Percentiles rank a stretch among this genome's conserved stretches.
Conservation (phyloP, 1,140 invertebrate genomes). For the Panagrolaimus sp. region DNA sequence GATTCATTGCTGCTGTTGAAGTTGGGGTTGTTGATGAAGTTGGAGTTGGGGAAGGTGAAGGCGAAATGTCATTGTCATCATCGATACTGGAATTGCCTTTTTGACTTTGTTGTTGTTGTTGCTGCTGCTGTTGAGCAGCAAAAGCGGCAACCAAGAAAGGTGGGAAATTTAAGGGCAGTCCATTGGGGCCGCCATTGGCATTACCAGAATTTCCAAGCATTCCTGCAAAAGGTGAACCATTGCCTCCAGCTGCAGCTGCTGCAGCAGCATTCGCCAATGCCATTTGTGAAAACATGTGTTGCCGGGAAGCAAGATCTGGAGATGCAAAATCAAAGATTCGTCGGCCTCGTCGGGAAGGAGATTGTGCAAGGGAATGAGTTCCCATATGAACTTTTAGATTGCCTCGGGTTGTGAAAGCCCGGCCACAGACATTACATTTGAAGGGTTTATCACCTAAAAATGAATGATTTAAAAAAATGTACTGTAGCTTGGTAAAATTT, state of each 20-base stretch:
- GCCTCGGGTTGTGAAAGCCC: slow-evolving; percentile 91
- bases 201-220: neutral
- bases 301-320: neutral
- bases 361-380: slow-evolving; percentile 40
- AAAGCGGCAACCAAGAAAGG: slow-evolving; percentile 9
- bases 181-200: too few species aligned
- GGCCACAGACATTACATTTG: slow-evolving; percentile 85
- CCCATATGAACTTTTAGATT: slow-evolving; percentile 79
- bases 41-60: too few species aligned
- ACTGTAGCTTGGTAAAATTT: neutral
- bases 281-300: slow-evolving; percentile 9
- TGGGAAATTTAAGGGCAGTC: neutral
- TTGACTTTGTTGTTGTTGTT: neutral
- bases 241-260: slow-evolving; percentile 11
- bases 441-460: slow-evolving; percentile 80
- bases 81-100: neutral
- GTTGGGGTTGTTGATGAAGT: too few species aligned
- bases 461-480: neutral
- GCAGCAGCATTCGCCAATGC: slow-evolving; percentile 16
- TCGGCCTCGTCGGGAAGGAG: slow-evolving; percentile 51
- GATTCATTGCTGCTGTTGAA: neutral
- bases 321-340: slow-evolving; percentile 51
- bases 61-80: neutral
- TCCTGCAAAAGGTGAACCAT: neutral
- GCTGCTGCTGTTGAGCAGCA: slow-evolving; percentile 8